Evolutionary conservation across 2,113 vertebrate genomes (phyloP).

Genomic region (Orcinus orca): DNA sequence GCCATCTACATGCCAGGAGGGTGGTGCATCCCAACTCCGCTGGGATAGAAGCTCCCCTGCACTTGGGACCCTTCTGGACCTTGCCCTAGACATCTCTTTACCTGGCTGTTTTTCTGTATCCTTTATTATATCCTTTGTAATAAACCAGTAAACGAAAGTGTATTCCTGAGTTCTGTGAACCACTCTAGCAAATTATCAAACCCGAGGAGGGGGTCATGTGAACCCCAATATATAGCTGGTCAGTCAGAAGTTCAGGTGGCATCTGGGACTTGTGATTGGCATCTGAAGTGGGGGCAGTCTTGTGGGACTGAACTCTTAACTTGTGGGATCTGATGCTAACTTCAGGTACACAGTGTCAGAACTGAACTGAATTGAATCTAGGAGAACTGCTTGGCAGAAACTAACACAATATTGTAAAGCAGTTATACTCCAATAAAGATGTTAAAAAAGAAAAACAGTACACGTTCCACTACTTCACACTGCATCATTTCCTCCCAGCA

Average conservation of each 20-base stretch:
- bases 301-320: neutral
- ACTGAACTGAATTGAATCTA: neutral
- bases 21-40: neutral
- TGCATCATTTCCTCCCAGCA: neutral
- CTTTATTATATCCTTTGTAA: neutral
- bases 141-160: neutral
- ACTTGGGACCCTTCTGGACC: neutral
- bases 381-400: neutral
- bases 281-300: neutral
- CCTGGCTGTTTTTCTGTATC: neutral
- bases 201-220: neutral
- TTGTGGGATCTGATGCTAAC: neutral
- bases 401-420: no score
- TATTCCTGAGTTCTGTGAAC: neutral
- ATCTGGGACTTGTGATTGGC: neutral
- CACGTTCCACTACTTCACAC: neutral
- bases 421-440: no score
- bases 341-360: neutral
- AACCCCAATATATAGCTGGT: neutral
- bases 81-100: neutral
- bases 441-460: neutral
- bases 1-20: neutral
- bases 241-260: neutral
- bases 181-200: neutral
- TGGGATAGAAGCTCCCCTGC: neutral